Percentiles rank a stretch among this genome's conserved stretches.
Evolutionary conservation across 2,888 invertebrate genomes (phyloP).

Genomic region (Tuberolachnus salignus): DNA sequence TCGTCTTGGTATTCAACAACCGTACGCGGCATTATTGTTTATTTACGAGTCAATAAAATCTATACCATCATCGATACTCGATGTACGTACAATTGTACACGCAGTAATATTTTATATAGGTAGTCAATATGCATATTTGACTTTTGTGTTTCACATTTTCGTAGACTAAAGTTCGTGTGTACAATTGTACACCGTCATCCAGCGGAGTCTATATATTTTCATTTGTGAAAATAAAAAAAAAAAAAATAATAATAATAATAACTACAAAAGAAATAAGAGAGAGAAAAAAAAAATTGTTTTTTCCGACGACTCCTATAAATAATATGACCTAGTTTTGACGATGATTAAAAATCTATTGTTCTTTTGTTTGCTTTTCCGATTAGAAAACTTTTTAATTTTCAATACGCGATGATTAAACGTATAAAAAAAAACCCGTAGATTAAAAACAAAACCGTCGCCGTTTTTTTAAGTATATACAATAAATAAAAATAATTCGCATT

Average conservation of each 20-base stretch:
- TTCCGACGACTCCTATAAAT: neutral
- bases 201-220: slow-evolving; percentile 6
- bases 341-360: slow-evolving; percentile 54
- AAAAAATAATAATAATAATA: slow-evolving; percentile 27
- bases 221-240: slow-evolving; percentile 14
- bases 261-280: neutral
- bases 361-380: slow-evolving; percentile 46
- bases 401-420: slow-evolving; percentile 40
- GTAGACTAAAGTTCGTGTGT: slow-evolving; percentile 11
- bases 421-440: slow-evolving; percentile 20
- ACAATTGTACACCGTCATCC: neutral
- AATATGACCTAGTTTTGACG: slow-evolving; percentile 35
- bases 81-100: neutral
- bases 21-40: neutral
- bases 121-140: neutral
- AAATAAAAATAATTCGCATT: slow-evolving; percentile 20
- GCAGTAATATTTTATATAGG: neutral
- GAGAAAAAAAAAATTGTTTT: slow-evolving; percentile 9
- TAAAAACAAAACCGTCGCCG: slow-evolving; percentile 39
- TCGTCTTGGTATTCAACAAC: too few relatives aligned
- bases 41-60: neutral
- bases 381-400: slow-evolving; percentile 39
- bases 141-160: slow-evolving; percentile 12
- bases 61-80: too few relatives aligned
- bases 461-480: neutral